Percentiles rank a stretch among this genome's conserved stretches.
These are phyloP conservation scores for Drosophila neutralis DNA, from an alignment of 2,888 invertebrate species.

Conservation along the genomic window DNA sequence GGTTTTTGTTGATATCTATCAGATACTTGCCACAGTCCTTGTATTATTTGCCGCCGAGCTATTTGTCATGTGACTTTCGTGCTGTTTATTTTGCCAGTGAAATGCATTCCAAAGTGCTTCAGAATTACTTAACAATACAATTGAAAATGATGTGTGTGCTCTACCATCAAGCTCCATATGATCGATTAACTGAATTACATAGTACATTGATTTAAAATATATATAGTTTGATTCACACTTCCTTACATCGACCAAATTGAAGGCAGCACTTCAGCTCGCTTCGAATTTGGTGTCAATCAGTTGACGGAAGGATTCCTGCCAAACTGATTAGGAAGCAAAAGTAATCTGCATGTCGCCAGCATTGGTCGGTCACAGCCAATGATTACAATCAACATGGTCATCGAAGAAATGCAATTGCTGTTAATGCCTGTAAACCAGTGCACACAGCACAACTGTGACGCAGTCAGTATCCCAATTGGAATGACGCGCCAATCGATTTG, in stretches of 20 bases:
- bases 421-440: slow-evolving; percentile 50
- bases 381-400: slow-evolving; percentile 59
- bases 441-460: slow-evolving; percentile 16
- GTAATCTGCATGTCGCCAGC: slow-evolving; percentile 33
- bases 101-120: slow-evolving; percentile 51
- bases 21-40: slow-evolving; percentile 23
- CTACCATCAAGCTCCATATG: slow-evolving; percentile 26
- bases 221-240: not conserved
- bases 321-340: slow-evolving; percentile 45
- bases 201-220: not conserved
- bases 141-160: slow-evolving; percentile 43
- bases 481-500: slow-evolving; percentile 57
- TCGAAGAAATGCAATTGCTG: slow-evolving; percentile 60
- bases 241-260: not conserved
- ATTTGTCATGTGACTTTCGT: slow-evolving; percentile 57
- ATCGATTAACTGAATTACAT: slow-evolving; percentile 44
- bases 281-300: slow-evolving; percentile 41
- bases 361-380: slow-evolving; percentile 34
- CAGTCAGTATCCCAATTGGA: slow-evolving; percentile 56
- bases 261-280: slow-evolving; percentile 12
- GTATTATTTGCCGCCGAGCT: slow-evolving; percentile 52
- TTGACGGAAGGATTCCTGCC: slow-evolving; percentile 18
- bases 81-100: slow-evolving; percentile 50
- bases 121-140: slow-evolving; percentile 50
- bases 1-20: slow-evolving; percentile 55